Conservation (phyloP, 2,113 vertebrate genomes). For the Colistium nudipinnis region DNA sequence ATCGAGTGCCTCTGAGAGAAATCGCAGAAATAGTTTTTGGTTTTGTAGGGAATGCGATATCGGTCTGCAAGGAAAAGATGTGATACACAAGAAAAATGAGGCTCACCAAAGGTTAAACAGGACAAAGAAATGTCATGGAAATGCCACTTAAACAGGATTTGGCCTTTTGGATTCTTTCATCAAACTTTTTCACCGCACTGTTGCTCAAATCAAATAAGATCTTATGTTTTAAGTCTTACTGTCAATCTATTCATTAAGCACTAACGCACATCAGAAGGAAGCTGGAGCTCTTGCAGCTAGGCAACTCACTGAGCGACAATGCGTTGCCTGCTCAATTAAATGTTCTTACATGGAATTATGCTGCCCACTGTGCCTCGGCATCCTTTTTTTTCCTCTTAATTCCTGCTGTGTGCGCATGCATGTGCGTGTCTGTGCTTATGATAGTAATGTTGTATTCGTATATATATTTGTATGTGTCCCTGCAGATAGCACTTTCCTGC, state of each 20-base stretch:
- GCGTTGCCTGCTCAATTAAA: constrained; percentile 43
- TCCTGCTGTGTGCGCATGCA: no score
- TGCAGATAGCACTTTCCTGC: not conserved
- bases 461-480: no score
- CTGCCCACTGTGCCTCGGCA: constrained; percentile 30
- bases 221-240: not conserved
- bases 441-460: not conserved
- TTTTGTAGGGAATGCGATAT: constrained; percentile 50
- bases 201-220: constrained; percentile 30
- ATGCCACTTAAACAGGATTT: constrained; percentile 80
- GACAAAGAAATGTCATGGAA: constrained; percentile 83
- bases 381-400: constrained; percentile 38
- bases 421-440: no score
- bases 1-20: constrained; percentile 19
- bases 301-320: constrained; percentile 26
- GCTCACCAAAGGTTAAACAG: constrained; percentile 78
- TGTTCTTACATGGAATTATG: constrained; percentile 38
- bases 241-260: constrained; percentile 19
- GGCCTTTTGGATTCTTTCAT: constrained; percentile 78
- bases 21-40: constrained; percentile 33
- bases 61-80: constrained; percentile 64
- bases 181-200: constrained; percentile 60
- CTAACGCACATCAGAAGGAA: constrained; percentile 13
- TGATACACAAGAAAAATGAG: constrained; percentile 71
- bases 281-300: constrained; percentile 29